Evolutionary conservation across 2,888 invertebrate genomes (phyloP).

Genomic region (Ischnura elegans): DNA sequence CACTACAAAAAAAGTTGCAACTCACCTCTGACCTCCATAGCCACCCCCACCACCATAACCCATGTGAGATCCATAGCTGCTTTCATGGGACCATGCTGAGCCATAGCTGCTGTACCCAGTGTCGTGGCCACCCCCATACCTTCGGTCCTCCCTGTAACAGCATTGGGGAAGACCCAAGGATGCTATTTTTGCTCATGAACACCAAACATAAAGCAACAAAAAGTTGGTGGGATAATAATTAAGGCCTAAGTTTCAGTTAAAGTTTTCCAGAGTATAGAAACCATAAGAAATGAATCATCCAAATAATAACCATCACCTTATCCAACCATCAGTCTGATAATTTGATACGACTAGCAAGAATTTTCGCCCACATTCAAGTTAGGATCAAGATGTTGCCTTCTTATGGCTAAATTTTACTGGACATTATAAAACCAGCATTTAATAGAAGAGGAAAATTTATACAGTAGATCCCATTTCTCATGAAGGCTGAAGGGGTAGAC

Average conservation of each 20-base stretch:
- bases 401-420: too few relatives aligned
- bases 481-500: too few relatives aligned
- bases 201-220: neutral
- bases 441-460: too few relatives aligned
- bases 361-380: neutral
- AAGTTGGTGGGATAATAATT: neutral
- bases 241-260: too few relatives aligned
- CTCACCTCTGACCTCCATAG: slow-evolving; percentile 65
- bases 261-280: neutral
- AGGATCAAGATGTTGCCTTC: too few relatives aligned
- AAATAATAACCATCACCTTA: neutral
- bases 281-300: neutral
- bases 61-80: slow-evolving; percentile 66
- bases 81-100: slow-evolving; percentile 61
- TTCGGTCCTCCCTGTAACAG: slow-evolving; percentile 65
- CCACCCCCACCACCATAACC: slow-evolving; percentile 67
- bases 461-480: too few relatives aligned
- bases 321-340: too few relatives aligned
- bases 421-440: too few relatives aligned
- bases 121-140: slow-evolving; percentile 64
- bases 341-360: neutral
- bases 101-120: slow-evolving; percentile 66
- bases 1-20: neutral
- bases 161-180: slow-evolving; percentile 57
- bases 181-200: slow-evolving; percentile 37